A percentile compares a stretch with the other conserved stretches of the same genome.
These are phyloP conservation scores for Actenoides hombroni DNA, from an alignment of 2,113 vertebrate genomes.

Conservation along the genomic window DNA sequence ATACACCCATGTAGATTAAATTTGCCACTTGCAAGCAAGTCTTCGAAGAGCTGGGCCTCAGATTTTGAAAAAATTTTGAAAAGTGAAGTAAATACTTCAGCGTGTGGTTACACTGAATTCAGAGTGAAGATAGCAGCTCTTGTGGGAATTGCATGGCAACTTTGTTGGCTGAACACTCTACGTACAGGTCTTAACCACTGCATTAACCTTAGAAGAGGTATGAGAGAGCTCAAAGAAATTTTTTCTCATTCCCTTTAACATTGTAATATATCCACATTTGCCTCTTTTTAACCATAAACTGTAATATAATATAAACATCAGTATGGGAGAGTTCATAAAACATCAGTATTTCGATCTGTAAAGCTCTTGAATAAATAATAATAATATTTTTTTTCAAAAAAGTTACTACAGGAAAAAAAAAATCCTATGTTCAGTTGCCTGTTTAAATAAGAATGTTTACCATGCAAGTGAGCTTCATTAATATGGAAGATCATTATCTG, in stretches of 20 bases:
- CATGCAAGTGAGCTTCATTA: slow-evolving; percentile 37
- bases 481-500: background rate
- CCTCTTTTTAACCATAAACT: background rate
- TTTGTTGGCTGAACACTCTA: background rate
- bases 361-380: background rate
- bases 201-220: background rate
- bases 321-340: background rate
- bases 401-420: background rate
- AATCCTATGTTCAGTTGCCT: background rate
- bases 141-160: background rate
- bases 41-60: background rate
- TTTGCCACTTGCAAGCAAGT: background rate
- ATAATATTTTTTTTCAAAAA: background rate
- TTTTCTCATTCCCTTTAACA: background rate
- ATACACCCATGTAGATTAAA: background rate
- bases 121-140: background rate
- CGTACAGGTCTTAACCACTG: background rate
- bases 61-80: background rate
- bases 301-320: background rate
- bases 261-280: background rate
- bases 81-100: background rate
- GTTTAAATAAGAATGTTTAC: slow-evolving; percentile 18
- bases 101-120: background rate
- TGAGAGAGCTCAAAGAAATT: background rate
- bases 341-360: background rate